phyloP scores from a whole-genome alignment of 2,888 invertebrate genomes.

The Drosophila villosipedis region DNA sequence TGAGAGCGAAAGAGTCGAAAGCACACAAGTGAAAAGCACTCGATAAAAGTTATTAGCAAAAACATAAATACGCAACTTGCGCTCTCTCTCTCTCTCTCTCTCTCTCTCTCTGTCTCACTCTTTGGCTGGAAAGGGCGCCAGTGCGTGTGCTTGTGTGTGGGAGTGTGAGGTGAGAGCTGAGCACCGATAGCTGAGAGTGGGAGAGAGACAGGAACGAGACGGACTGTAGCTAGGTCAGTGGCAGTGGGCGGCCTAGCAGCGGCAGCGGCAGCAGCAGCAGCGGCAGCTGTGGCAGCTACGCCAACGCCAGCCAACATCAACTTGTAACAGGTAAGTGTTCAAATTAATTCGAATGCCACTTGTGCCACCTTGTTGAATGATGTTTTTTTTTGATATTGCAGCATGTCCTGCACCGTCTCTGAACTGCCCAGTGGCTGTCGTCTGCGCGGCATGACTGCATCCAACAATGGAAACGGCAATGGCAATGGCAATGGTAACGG shows the following conservation, averaged over 20 bases:
- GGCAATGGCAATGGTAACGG: constrained; percentile 69
- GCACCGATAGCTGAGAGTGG: constrained; percentile 29
- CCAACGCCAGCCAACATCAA: constrained; percentile 54
- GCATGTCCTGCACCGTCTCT: constrained; percentile 88
- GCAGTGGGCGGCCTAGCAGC: constrained; percentile 71
- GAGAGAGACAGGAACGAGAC: constrained; percentile 46
- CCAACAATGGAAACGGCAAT: constrained; percentile 75
- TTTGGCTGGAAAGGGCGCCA: constrained; percentile 38
- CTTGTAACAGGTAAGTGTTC: constrained; percentile 66
- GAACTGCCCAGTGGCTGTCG: constrained; percentile 86
- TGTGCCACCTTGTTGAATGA: not conserved
- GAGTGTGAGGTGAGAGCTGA: constrained; percentile 41
- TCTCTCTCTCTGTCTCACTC: constrained; percentile 24
- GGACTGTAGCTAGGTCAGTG: constrained; percentile 55
- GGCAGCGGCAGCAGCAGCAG: constrained; percentile 33
- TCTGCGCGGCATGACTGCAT: constrained; percentile 85
- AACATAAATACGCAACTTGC: constrained; percentile 77
- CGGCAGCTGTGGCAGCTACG: constrained; percentile 39
- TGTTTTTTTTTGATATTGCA: constrained; percentile 39
- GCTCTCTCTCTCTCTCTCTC: constrained; percentile 31
- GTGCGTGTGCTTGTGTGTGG: constrained; percentile 48
- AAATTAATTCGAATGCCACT: constrained; percentile 9
- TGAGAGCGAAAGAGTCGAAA: constrained; percentile 33
- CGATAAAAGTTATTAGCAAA: constrained; percentile 77
- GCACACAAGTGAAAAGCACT: constrained; percentile 51